phyloP scores from a whole-genome alignment of 2,113 vertebrate species.

The Rynchops niger region DNA sequence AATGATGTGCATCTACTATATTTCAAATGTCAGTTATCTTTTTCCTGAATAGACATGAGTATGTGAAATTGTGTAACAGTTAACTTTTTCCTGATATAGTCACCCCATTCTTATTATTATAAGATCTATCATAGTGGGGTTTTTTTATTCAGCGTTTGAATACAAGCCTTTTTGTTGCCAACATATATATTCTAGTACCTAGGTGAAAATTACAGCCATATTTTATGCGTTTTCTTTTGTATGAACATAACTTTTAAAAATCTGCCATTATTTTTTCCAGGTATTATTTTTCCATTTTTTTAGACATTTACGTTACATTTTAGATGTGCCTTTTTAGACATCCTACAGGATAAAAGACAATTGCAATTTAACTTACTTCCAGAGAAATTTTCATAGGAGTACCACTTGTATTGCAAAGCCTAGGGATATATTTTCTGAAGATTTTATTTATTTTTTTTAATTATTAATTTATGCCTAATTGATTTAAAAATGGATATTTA shows the following conservation, averaged over 20 bases:
- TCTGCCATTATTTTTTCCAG: neutral
- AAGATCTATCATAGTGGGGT: neutral
- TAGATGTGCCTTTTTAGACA: neutral
- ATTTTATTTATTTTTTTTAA: neutral
- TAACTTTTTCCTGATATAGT: neutral
- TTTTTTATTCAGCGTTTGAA: neutral
- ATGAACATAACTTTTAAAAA: neutral
- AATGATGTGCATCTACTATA: neutral
- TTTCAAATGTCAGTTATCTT: neutral
- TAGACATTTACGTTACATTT: neutral
- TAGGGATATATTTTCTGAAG: neutral
- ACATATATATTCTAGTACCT: neutral
- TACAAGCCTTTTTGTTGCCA: neutral
- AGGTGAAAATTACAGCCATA: neutral
- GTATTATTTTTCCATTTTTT: neutral
- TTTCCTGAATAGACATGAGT: neutral
- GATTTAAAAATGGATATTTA: neutral
- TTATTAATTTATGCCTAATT: neutral
- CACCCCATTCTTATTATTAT: neutral
- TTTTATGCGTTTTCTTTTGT: neutral
- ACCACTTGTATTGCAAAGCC: neutral
- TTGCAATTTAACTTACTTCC: neutral
- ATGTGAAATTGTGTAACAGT: neutral
- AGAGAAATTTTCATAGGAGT: neutral
- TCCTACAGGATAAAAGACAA: neutral